Evolutionary conservation across 2,888 invertebrate genomes (phyloP), one percentile per base, ranked within the genome.

Genomic region (Spilarctia lutea): DNA sequence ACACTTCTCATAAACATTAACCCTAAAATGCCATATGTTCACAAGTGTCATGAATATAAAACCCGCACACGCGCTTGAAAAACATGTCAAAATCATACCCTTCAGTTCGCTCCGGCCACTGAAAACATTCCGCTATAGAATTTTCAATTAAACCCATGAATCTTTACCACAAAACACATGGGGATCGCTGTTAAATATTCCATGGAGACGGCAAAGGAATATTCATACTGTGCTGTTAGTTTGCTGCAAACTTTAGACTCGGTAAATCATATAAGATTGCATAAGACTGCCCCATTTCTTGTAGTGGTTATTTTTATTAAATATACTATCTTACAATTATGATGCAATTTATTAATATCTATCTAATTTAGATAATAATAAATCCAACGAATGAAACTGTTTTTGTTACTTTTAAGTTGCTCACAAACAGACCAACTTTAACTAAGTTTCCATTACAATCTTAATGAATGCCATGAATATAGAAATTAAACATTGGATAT

Each of bases 141-240:
- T 83, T 84, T 84, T 84, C 83, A 84, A 84, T 84, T 85, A 84
- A 85, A 81, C 68, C 79, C 85, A 84, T 84, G 85, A 84, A 84
- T 84, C 83, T 84, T 84, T 71, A 69, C 76, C 77, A 68, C 79
- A 78, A 80, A 79, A 81, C 81, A 78, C 81, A 76, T 75, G 83
- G 80, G 78, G 78, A 68, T 74, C 68, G 76, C 76, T 76, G 71
- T 76, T 76, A 71, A 76, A 74, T 76, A 74, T 76, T 74, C 73
- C 71, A 76, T 74, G 39, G 70, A 45, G 52, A 56, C 42, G 68
- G 65, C 45, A 33, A 45, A 65, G 35, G 10, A 7, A 20, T 30
- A 8, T 65, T 8, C 27, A 0, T 6, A 71, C 0, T 68, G 13
- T 13, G 65, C 73, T 11, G 24, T 52, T 18, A 42, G 27, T 76